These are phyloP conservation scores for Cervus canadensis DNA, from an alignment of 2,113 vertebrate species.

Conservation along the genomic window DNA sequence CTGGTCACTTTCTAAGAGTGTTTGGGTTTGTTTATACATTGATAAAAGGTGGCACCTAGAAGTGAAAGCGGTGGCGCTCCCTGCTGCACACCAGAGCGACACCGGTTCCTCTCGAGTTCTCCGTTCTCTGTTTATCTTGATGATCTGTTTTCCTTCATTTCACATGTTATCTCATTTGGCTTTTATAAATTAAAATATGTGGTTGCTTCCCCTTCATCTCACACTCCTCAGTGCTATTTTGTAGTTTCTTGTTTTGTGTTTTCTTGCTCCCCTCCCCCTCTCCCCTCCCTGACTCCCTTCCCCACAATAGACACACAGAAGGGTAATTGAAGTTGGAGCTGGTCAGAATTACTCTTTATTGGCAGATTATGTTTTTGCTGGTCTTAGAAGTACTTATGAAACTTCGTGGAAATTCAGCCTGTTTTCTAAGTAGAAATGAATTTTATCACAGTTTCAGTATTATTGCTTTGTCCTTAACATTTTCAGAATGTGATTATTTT, in stretches of 20 bases:
- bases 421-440: background rate
- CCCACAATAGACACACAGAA: background rate
- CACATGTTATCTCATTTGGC: background rate
- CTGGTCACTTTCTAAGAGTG: background rate
- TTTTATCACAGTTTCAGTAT: background rate
- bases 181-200: background rate
- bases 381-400: background rate
- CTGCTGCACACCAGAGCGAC: background rate
- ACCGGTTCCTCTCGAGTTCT: background rate
- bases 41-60: background rate
- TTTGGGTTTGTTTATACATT: background rate
- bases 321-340: background rate
- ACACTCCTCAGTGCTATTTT: background rate
- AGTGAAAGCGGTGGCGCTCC: background rate
- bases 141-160: background rate
- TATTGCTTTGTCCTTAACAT: background rate
- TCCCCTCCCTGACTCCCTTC: background rate
- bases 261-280: background rate
- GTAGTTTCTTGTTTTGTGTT: background rate
- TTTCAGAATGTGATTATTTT: background rate
- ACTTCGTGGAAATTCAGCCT: background rate
- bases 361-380: background rate
- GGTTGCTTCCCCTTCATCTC: background rate
- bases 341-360: background rate
- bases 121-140: background rate